Evolutionary conservation across 2,797 vertebrate genomes (phyloP).

Genomic region (Macropodus opercularis): DNA sequence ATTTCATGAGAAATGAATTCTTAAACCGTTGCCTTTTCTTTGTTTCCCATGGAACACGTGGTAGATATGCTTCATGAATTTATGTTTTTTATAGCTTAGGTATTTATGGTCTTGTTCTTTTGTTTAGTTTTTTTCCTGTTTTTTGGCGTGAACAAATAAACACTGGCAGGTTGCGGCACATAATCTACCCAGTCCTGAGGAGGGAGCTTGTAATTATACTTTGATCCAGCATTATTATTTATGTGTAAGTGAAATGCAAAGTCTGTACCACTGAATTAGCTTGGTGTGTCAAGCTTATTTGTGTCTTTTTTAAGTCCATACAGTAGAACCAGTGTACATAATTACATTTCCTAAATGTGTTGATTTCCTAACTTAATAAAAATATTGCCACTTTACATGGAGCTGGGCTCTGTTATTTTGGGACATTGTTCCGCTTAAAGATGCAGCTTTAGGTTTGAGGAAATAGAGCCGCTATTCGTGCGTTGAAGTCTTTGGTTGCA

Average conservation of each 20-base stretch:
- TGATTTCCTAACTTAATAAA: constrained; percentile 89
- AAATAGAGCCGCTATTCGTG: no score
- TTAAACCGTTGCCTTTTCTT: constrained; percentile 82
- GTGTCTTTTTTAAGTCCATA: constrained; percentile 83
- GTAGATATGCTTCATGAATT: constrained; percentile 67
- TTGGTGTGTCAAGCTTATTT: constrained; percentile 66
- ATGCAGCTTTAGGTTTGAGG: no score
- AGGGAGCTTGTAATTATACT: constrained; percentile 55
- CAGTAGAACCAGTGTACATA: constrained; percentile 89
- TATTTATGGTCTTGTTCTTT: constrained; percentile 61
- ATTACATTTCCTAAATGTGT: constrained; percentile 76
- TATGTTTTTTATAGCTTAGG: constrained; percentile 56
- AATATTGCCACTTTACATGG: constrained; percentile 69
- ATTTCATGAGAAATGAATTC: constrained; percentile 74
- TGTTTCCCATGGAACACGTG: constrained; percentile 79
- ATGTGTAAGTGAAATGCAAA: constrained; percentile 58
- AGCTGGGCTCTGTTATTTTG: background rate
- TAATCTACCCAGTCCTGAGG: constrained; percentile 50
- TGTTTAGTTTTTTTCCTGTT: constrained; percentile 9
- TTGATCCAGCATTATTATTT: constrained; percentile 65
- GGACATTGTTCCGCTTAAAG: background rate
- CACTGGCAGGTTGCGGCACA: constrained; percentile 51
- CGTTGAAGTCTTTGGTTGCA: background rate
- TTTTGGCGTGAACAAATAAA: constrained; percentile 55
- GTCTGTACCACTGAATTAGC: constrained; percentile 53